These are phyloP conservation scores for Coregonus clupeaformis DNA, from an alignment of 2,113 vertebrate species.

Conservation along the genomic window DNA sequence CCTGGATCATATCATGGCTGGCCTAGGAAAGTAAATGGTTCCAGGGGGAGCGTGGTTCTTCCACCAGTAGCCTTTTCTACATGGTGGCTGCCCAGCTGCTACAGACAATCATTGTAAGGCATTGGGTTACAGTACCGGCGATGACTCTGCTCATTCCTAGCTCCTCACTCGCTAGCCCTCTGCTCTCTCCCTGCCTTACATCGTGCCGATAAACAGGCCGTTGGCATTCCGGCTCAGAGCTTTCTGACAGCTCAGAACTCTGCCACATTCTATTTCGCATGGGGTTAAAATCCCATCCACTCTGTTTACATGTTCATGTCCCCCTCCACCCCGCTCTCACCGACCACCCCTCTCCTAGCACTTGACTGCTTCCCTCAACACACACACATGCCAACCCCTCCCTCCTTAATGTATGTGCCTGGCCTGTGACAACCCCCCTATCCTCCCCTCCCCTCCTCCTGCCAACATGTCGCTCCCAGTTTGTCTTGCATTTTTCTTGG, in stretches of 20 bases:
- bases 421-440: neutral
- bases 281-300: too few relatives aligned
- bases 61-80: too few relatives aligned
- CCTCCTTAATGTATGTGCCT: neutral
- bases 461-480: neutral
- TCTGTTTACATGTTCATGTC: neutral
- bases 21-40: too few relatives aligned
- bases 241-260: too few relatives aligned
- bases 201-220: too few relatives aligned
- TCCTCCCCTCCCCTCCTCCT: neutral
- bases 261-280: too few relatives aligned
- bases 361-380: neutral
- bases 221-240: too few relatives aligned
- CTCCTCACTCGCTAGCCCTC: slow-evolving; percentile 23
- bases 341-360: neutral
- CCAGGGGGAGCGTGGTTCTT: too few relatives aligned
- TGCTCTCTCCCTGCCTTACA: neutral
- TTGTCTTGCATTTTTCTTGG: slow-evolving; percentile 1
- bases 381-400: neutral
- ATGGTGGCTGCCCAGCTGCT: slow-evolving; percentile 74
- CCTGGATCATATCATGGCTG: too few relatives aligned
- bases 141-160: slow-evolving; percentile 85
- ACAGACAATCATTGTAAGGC: slow-evolving; percentile 67
- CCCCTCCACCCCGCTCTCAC: slow-evolving; percentile 11
- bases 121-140: slow-evolving; percentile 78